A percentile compares a stretch with the other conserved stretches of the same genome.
These are phyloP conservation scores for Grapholita molesta DNA, from an alignment of 1,140 invertebrate genomes.

Conservation along the genomic window DNA sequence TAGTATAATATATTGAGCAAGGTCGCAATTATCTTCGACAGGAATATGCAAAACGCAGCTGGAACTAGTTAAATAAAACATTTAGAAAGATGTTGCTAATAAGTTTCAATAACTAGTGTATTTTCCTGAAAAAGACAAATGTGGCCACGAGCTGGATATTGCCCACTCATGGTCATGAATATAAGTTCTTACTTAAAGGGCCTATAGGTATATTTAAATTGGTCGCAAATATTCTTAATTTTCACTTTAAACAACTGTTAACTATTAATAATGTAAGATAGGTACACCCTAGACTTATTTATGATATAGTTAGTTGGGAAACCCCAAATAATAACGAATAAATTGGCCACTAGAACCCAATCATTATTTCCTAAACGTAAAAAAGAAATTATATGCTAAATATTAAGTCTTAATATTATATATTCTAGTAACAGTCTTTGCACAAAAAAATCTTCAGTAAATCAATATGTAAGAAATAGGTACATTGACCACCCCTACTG, in stretches of 20 bases:
- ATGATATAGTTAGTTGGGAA: background rate
- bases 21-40: background rate
- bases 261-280: constrained; percentile 8
- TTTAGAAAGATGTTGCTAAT: background rate
- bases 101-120: background rate
- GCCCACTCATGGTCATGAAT: background rate
- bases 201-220: background rate
- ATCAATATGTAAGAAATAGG: background rate
- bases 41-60: background rate
- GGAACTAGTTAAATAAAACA: background rate
- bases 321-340: background rate
- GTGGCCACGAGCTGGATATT: background rate
- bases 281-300: background rate
- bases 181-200: background rate
- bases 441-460: too few species aligned
- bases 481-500: background rate
- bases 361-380: background rate
- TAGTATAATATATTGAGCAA: too few species aligned
- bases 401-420: too few species aligned
- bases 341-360: background rate
- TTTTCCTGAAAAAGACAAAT: background rate
- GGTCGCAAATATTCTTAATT: background rate
- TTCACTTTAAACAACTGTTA: background rate
- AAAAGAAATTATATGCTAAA: background rate
- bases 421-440: too few species aligned